Evolutionary conservation across 2,113 vertebrate species (phyloP), one percentile per base, ranked within the genome.

Genomic region (Cathartes aura): DNA sequence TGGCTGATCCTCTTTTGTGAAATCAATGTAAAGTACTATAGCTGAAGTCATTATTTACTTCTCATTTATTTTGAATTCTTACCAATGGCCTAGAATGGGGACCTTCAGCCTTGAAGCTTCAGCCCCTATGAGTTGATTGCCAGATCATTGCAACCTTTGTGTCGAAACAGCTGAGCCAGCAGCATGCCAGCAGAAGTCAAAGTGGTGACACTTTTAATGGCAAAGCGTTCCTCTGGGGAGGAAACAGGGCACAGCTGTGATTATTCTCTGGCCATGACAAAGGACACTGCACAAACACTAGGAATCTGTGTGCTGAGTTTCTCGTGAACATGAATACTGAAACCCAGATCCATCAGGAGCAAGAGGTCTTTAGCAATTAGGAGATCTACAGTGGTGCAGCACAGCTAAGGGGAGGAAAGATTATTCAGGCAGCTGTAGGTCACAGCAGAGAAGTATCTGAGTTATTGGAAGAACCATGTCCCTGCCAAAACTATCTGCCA

Each of bases 301-400:
- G n/a, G 15, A 86, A 67, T 50, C 40, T 71, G 60, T 32, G 16
- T 55, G 36, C 27, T 21, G 58, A 72, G 6, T 29, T 95, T 72
- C 60, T 82, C 0, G 0, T 20, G 22, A 47, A 27, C 12, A 30
- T 2, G 0, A 26, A 68, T 47, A 24, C 22, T 47, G 26, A 79
- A 59, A 68, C 6, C 14, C 66, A 82, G 32, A 43, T 24, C 26
- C 29, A 18, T 20, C 6, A 42, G 53, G 23, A 59, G n/a, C 17
- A 53, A 75, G 32, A 89, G 11, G 8, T 55, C 36, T 76, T 68
- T 30, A 66, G 47, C 56, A 45, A 27, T 27, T 45, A 64, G 34
- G 60, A 76, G 14, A 60, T 62, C 23, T 17, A 58, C 55, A 81
- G 14, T 18, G 40, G 9, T 56, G 24, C 12, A 58, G 53, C 24